These are phyloP conservation scores for Exaiptasia diaphana DNA, from an alignment of 64 coral and sea anemone genomes.

Conservation along the genomic window DNA sequence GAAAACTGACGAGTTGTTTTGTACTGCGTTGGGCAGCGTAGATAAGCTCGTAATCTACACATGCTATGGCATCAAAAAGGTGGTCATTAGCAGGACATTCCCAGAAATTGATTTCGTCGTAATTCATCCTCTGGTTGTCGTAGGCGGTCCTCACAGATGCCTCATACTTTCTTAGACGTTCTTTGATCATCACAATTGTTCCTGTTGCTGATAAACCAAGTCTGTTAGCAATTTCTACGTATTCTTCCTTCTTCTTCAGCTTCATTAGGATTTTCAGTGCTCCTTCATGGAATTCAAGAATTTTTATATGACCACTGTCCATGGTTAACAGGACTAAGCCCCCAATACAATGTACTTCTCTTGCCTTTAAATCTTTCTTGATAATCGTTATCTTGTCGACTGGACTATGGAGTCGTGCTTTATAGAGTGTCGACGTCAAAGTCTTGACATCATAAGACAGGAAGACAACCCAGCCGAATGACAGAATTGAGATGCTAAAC, in stretches of 20 bases:
- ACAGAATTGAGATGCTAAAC: constrained; percentile 25
- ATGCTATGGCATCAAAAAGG: constrained; percentile 1
- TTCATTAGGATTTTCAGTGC: neutral
- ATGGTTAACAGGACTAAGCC: neutral
- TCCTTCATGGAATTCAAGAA: neutral
- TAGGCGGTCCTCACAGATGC: neutral
- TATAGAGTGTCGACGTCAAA: constrained; percentile 13
- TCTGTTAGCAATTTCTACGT: neutral
- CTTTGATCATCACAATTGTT: constrained; percentile 13
- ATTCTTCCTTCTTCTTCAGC: constrained; percentile 46
- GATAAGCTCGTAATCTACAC: constrained; percentile 31
- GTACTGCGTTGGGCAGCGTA: constrained; percentile 14
- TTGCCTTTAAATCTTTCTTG: constrained; percentile 31
- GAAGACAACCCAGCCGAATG: constrained; percentile 58
- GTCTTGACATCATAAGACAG: constrained; percentile 33
- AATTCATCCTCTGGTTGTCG: neutral
- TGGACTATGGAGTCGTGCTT: constrained; percentile 53
- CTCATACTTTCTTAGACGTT: neutral
- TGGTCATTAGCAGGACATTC: constrained; percentile 19
- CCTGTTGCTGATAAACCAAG: constrained; percentile 8
- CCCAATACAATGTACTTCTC: constrained; percentile 26
- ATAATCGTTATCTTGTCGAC: constrained; percentile 47
- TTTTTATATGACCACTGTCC: constrained; percentile 25
- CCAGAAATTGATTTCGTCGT: constrained; percentile 38
- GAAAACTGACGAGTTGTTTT: constrained; percentile 16